Percentiles rank a stretch among this genome's conserved stretches.
phyloP scores from a whole-genome alignment of 1,140 invertebrate genomes.

The Danaus melanippus region DNA sequence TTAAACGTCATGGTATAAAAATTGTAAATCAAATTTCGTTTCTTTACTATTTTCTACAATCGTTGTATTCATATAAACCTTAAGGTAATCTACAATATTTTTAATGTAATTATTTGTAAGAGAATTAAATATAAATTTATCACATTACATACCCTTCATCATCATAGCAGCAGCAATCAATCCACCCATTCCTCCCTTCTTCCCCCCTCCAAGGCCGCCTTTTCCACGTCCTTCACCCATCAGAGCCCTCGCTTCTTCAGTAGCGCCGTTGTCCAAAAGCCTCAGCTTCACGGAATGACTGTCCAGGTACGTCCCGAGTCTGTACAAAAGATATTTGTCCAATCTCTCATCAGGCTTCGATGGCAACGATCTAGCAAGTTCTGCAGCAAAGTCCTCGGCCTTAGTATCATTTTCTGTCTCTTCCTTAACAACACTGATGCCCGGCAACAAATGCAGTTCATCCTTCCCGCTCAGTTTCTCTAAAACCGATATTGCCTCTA shows the following conservation, averaged over 20 bases:
- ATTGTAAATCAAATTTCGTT: no score
- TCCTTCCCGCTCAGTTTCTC: slow-evolving; percentile 79
- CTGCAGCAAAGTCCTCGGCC: slow-evolving; percentile 78
- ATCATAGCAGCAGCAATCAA: slow-evolving; percentile 74
- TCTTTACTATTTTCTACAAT: no score
- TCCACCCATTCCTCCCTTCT: slow-evolving; percentile 72
- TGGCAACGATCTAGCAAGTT: slow-evolving; percentile 81
- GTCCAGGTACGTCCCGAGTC: slow-evolving; percentile 79
- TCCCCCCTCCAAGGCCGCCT: slow-evolving; percentile 57
- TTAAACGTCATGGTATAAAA: no score
- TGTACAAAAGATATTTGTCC: slow-evolving; percentile 82
- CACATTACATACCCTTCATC: slow-evolving; percentile 74
- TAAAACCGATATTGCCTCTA: slow-evolving; percentile 84
- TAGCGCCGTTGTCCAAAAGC: slow-evolving; percentile 77
- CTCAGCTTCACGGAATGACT: slow-evolving; percentile 82
- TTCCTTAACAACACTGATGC: slow-evolving; percentile 81
- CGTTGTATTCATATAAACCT: no score
- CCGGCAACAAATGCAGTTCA: slow-evolving; percentile 77
- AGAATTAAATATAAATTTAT: background rate
- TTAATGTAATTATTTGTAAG: slow-evolving; percentile 4
- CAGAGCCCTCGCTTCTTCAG: slow-evolving; percentile 71
- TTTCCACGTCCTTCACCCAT: slow-evolving; percentile 60
- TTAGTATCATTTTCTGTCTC: slow-evolving; percentile 73
- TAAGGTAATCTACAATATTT: slow-evolving; percentile 7
- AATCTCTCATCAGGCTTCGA: slow-evolving; percentile 83